Base-by-base conservation (phyloP, 64 coral and sea anemone species). In the Cladopsammia gracilis region DNA sequence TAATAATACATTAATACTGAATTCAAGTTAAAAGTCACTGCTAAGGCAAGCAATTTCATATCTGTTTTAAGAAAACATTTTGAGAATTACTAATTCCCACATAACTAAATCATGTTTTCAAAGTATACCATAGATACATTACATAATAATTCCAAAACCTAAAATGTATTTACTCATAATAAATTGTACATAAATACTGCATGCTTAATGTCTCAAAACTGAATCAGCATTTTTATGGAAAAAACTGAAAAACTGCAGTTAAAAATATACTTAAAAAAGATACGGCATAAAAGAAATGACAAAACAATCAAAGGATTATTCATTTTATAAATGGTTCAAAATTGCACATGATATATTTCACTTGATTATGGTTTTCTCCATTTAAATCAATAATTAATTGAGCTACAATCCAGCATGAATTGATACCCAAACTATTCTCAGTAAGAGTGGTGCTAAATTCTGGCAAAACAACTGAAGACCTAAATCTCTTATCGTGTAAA, bases 171-270 rank as follows among this genome's bases (percentile, higher is more conserved):
- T 64, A 62, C 64, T 45, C 56, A 10, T 10, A 64, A 62, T 16
- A 45, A 65, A 65, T 10, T 83, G 61, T 65, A 18, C 60, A 83
- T 83, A 67, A 83, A 66, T 84, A 84, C 80, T 84, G 43, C 45
- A 84, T 67, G 62, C 43, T 46, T 47, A 47, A 47, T 44, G 59
- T 82, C 79, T 82, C 24, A 59, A 0, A 24, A 60, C 57, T 64
- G 58, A 82, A 64, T 72, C 10, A 18, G 54, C 23, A 25, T 54
- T 3, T 23, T 2, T 23, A 53, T 8, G n/a, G 54, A 45, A 72
- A 45, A 12, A 44, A 64, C 61, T 20, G 18, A 20, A 64, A 20
- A 64, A 19, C 5, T 64, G 14, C 12, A 64, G 4, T 64, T 34
- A 5, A 64, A 13, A 64, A 19, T 18, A 64, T 15, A 12, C 53